phyloP scores from a whole-genome alignment of 2,888 invertebrate genomes.

The Stratiomys singularior region DNA sequence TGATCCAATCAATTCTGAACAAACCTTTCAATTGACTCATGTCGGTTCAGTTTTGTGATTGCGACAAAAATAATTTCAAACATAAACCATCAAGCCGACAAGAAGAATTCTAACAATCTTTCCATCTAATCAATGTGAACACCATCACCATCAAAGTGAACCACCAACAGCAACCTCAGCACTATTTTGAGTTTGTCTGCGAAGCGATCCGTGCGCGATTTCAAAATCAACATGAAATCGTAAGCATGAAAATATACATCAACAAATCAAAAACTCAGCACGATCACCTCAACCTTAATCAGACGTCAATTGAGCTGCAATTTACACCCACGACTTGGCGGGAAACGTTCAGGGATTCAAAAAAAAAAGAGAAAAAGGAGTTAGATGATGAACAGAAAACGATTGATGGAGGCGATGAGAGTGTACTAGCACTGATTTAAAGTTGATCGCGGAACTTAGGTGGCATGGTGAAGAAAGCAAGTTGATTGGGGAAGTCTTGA shows the following conservation, averaged over 20 bases:
- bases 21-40: conserved; percentile 43
- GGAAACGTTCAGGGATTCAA: too few species aligned
- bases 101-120: background rate
- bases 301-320: conserved; percentile 52
- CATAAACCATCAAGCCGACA: background rate
- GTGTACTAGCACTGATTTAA: conserved; percentile 25
- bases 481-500: background rate
- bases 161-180: background rate
- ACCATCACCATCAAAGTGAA: background rate
- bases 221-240: conserved; percentile 37
- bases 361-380: too few species aligned
- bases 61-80: conserved; percentile 28
- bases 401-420: conserved; percentile 30
- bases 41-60: conserved; percentile 19
- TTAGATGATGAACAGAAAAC: conserved; percentile 8
- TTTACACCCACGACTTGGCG: conserved; percentile 50
- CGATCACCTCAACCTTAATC: conserved; percentile 51
- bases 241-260: conserved; percentile 34
- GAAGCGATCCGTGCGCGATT: conserved; percentile 8
- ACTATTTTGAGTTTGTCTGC: background rate
- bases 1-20: conserved; percentile 4
- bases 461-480: background rate
- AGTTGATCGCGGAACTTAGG: conserved; percentile 13
- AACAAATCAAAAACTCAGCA: conserved; percentile 48
- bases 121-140: background rate